Evolutionary conservation across 2,888 invertebrate species (phyloP), one percentile per base, ranked within the genome.

Genomic region (Ligdia adustata): DNA sequence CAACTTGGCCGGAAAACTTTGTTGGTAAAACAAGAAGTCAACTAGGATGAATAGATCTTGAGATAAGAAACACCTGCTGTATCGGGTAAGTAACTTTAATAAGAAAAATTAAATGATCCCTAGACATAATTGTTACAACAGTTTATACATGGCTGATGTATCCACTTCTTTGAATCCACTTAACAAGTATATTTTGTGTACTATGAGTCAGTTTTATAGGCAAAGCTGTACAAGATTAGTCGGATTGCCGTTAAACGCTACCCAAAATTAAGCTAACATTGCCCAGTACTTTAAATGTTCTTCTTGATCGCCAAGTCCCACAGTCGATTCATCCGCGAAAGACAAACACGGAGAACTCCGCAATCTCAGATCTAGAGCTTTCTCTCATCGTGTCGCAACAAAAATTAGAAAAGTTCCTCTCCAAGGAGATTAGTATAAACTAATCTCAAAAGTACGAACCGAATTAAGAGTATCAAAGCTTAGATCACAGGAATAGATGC

Each of bases 361-460:
- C 24, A 32, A 37, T 26, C 29, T 43, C 9, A 31, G 14, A 22
- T 35, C 20, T 34, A 15, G 28, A 12, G 38, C 3, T 39, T 33
- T 15, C n/a, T 20, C 39, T 46, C 34, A 40, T 29, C 40, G 9
- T 22, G 28, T 35, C 26, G 29, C 27, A 0, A 20, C 16, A 38
- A 49, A 39, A 39, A 35, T 35, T 38, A 35, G 26, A 40, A 44
- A 44, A 44, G 31, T 50, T 50, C 24, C 1, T 20, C 24, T 31
- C 13, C 9, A 15, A 20, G 11, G 34, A 31, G 52, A 53, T 53
- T 53, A 48, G 42, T 48, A n/a, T n/a, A n/a, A n/a, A n/a, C n/a
- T n/a, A n/a, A n/a, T n/a, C n/a, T n/a, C n/a, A n/a, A 37, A 34
- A 26, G 24, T 20, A 26, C 32, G 1, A 28, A 31, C 18, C 27